phyloP scores from a whole-genome alignment of 2,888 invertebrate genomes.

The Hirtodrosophila trivittata region DNA sequence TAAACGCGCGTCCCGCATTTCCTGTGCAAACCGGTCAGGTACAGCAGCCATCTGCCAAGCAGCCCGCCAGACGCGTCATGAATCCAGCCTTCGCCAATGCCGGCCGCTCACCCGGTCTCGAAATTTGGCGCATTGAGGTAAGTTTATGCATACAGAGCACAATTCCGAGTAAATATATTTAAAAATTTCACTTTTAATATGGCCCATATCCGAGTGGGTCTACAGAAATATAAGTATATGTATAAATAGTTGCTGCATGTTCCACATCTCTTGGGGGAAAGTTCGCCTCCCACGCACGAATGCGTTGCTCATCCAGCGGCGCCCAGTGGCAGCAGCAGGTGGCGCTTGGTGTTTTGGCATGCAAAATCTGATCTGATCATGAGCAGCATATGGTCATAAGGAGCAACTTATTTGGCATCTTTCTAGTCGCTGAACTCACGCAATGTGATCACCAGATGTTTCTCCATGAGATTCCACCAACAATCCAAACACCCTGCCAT shows the following conservation, averaged over 20 bases:
- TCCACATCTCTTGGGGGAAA: slow-evolving; percentile 59
- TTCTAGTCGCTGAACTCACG: slow-evolving; percentile 54
- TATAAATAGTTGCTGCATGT: slow-evolving; percentile 63
- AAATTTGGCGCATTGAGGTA: slow-evolving; percentile 93
- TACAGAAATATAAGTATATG: slow-evolving; percentile 1
- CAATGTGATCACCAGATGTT: slow-evolving; percentile 60
- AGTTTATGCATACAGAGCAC: slow-evolving; percentile 66
- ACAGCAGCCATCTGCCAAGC: slow-evolving; percentile 66
- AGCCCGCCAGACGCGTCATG: slow-evolving; percentile 81
- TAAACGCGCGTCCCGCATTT: slow-evolving; percentile 78
- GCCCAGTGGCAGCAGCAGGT: slow-evolving; percentile 26
- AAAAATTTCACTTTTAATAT: slow-evolving; percentile 22
- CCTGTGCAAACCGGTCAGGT: slow-evolving; percentile 76
- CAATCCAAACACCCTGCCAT: slow-evolving; percentile 13
- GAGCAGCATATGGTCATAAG: too few species aligned
- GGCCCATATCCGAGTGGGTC: background rate
- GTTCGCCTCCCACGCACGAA: slow-evolving; percentile 73
- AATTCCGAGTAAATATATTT: background rate
- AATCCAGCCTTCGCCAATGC: slow-evolving; percentile 89
- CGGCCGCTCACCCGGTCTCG: slow-evolving; percentile 88
- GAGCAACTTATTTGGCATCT: slow-evolving; percentile 18
- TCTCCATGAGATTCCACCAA: slow-evolving; percentile 21
- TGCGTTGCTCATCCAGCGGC: slow-evolving; percentile 65
- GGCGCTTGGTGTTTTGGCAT: slow-evolving; percentile 29
- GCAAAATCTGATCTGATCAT: slow-evolving; percentile 37